Evolutionary conservation across 30 jellyfish, hydroid and myxozoan genomes (phyloP), one percentile per base, ranked within the genome.

Genomic region (Clytia hemisphaerica): DNA sequence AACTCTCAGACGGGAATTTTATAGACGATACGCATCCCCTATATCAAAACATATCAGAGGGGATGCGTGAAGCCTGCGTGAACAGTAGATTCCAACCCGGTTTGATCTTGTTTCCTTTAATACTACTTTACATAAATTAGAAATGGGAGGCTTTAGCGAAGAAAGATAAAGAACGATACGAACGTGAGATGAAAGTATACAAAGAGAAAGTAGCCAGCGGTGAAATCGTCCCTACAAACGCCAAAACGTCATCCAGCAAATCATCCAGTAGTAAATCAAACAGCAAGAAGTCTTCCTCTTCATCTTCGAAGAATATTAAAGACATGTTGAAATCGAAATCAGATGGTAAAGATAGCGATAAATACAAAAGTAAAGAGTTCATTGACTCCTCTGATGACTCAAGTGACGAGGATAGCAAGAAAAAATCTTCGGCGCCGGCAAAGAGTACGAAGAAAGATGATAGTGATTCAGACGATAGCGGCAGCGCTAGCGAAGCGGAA

Each of bases 361-460:
- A 44, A n/a, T 77, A 53, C 82, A 86, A 86, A 74, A 86, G 96
- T 45, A 86, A 86, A 79, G 96, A 86, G 67, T 86, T 73, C 26
- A 79, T 86, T 32, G 96, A 70, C 30, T 71, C 91, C 16, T 63
- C 92, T 3, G 78, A 31, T 12, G 63, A 70, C n/a, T n/a, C n/a
- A n/a, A n/a, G n/a, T 33, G 94, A 78, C 35, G 92, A 73, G 49
- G 85, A 75, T 71, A 48, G 26, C 6, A 48, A 48, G 2, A 48
- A 48, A 48, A 9, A n/a, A n/a, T n/a, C n/a, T n/a, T n/a, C n/a
- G n/a, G n/a, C n/a, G n/a, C n/a, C n/a, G n/a, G n/a, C n/a, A n/a
- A n/a, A n/a, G n/a, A n/a, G n/a, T n/a, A n/a, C n/a, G n/a, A 10
- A 48, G 6, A 32, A 3, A 19, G 61, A 2, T 32, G 9, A 48